A percentile compares a stretch with the other conserved stretches of the same genome.
These are phyloP conservation scores for Plusia festucae DNA, from an alignment of 2,888 invertebrate species.

Conservation along the genomic window DNA sequence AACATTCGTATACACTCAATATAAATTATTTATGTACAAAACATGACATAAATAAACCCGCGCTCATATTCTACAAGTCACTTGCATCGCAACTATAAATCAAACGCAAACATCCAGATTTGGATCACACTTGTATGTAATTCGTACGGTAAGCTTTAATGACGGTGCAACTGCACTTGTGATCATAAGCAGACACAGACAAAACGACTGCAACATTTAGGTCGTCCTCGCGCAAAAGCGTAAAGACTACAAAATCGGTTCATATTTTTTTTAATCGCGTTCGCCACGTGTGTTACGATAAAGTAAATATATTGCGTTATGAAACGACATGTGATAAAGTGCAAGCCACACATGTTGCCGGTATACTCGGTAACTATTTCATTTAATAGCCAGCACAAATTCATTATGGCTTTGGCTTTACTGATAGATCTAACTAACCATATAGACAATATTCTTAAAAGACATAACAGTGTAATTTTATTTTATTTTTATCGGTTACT, in stretches of 20 bases:
- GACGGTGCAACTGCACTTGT: constrained; percentile 7
- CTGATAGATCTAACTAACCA: too few relatives aligned
- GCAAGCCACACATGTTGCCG: constrained; percentile 44
- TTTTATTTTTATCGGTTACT: too few relatives aligned
- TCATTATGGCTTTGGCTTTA: too few relatives aligned
- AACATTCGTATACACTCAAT: constrained; percentile 20
- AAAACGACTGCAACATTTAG: constrained; percentile 2
- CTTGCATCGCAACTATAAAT: constrained; percentile 33
- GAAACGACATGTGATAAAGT: constrained; percentile 40
- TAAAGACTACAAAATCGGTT: constrained; percentile 27
- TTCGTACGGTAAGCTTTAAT: constrained; percentile 1
- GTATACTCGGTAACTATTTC: background rate
- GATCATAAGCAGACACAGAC: constrained; percentile 14
- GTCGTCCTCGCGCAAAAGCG: constrained; percentile 21
- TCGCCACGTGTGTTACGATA: constrained; percentile 29
- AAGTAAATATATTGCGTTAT: constrained; percentile 46
- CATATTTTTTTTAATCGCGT: constrained; percentile 24
- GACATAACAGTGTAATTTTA: too few relatives aligned
- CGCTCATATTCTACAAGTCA: constrained; percentile 33
- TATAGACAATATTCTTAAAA: too few relatives aligned
- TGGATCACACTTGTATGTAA: constrained; percentile 10
- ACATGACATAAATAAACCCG: constrained; percentile 39
- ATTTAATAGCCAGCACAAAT: background rate
- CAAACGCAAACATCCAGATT: constrained; percentile 15
- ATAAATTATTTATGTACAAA: constrained; percentile 43